Evolutionary conservation across 2,797 vertebrate genomes (phyloP), one percentile per base, ranked within the genome.

Genomic region (Euthynnus affinis): DNA sequence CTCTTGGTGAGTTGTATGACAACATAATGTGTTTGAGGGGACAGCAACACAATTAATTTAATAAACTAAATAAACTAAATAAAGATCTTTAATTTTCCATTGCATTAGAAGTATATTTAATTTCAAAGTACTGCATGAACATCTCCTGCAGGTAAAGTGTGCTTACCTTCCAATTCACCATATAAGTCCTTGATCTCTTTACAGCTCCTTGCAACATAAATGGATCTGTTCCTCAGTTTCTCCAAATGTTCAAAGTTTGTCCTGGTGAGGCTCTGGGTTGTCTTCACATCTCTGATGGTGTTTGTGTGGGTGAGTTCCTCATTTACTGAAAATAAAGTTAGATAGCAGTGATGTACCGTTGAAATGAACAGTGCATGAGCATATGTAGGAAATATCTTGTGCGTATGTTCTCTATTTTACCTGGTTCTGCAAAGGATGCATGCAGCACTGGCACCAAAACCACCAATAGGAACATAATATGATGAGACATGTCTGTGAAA

Each of bases 191-290:
- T 72, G 37, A 76, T 48, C 5, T 83, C 76, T 42, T 80, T 83
- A 27, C 72, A 80, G 63, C 72, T 83, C n/a, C 68, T 72, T 42
- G 58, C 72, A 76, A 56, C 68, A 76, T 64, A 64, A 25, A 2
- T 64, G 32, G 52, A 76, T n/a, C 81, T 76, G 2, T 15, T 72
- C 0, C 40, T 49, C n/a, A 76, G 1, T 49, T 49, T 64, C 2
- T 53, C 20, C 72, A 83, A 42, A 29, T 12, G 22, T 48, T 40
- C 29, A 63, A 9, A 76, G 53, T 20, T 63, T 48, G 18, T 79
- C 23, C 6, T 57, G 34, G 42, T 56, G 37, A 42, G 1, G 4
- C 20, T 69, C 29, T 34, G 34, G 4, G 1, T 32, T 7, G 3
- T 53, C 46, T 48, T 48, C 20, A 3, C 12, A 22, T 46, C 13